These are phyloP conservation scores for Rhynchomys soricoides DNA, from an alignment of 2,113 vertebrate genomes.

Conservation along the genomic window DNA sequence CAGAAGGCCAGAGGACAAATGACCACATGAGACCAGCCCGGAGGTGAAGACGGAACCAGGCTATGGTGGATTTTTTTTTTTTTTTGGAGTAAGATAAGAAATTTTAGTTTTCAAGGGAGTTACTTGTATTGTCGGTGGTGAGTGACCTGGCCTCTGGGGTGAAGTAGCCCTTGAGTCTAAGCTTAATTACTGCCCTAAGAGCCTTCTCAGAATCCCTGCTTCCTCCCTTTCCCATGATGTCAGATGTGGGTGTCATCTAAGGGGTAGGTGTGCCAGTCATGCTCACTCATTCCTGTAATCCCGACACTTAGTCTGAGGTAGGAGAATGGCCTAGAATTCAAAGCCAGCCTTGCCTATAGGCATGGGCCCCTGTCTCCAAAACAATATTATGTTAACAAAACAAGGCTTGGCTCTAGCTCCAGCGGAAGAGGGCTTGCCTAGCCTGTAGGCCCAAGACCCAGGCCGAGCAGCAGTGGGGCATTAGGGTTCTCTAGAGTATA, in stretches of 20 bases:
- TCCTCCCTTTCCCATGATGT: accelerated
- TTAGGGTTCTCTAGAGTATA: not conserved
- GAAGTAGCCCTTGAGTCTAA: not conserved
- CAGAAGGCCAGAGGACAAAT: not conserved
- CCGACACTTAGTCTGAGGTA: not conserved
- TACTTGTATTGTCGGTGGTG: not conserved
- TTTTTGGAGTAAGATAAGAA: not conserved
- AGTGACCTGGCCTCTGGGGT: not conserved
- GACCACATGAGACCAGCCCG: accelerated
- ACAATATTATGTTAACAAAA: not conserved
- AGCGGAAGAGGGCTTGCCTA: not conserved
- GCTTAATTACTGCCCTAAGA: not conserved
- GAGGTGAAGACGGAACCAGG: not conserved
- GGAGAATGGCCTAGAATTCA: not conserved
- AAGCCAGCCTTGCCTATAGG: not conserved
- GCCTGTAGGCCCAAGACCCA: too few species aligned
- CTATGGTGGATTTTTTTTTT: not conserved
- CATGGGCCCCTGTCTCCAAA: not conserved
- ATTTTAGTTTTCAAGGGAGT: not conserved
- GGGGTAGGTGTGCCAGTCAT: too few species aligned
- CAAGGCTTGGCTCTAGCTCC: not conserved
- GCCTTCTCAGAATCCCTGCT: not conserved
- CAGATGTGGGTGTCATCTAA: not conserved
- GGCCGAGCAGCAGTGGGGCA: not conserved
- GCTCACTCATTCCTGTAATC: not conserved